These are phyloP conservation scores for Danaus melanippus DNA, from an alignment of 1,140 invertebrate genomes.

Conservation along the genomic window DNA sequence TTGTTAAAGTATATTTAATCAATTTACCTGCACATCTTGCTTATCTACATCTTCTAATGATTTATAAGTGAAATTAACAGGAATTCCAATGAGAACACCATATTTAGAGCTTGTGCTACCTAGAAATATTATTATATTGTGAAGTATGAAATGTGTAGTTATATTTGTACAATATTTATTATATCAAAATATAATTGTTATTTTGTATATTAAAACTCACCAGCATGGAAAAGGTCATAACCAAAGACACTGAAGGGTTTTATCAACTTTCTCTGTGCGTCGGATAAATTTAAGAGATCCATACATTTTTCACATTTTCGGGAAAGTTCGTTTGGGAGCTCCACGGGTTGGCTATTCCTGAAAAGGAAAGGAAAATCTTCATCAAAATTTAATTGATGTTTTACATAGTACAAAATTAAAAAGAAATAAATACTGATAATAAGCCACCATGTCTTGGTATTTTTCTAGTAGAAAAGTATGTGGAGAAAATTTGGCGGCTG, in stretches of 20 bases:
- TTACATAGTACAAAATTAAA: slow-evolving; percentile 7
- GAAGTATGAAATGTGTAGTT: slow-evolving; percentile 7
- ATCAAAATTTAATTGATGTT: neutral
- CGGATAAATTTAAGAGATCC: slow-evolving; percentile 40
- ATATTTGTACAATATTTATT: slow-evolving; percentile 1
- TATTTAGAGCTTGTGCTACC: slow-evolving; percentile 52
- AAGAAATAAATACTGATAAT: slow-evolving; percentile 37
- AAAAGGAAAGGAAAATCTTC: slow-evolving; percentile 13
- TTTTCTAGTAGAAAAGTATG: slow-evolving; percentile 51
- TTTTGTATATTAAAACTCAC: slow-evolving; percentile 28
- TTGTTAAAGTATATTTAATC: slow-evolving; percentile 1
- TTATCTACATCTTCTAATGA: slow-evolving; percentile 47
- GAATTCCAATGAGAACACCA: slow-evolving; percentile 54
- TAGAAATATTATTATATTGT: slow-evolving; percentile 23
- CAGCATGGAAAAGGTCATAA: slow-evolving; percentile 65
- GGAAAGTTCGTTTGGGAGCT: slow-evolving; percentile 35
- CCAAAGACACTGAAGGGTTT: slow-evolving; percentile 59
- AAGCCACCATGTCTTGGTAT: slow-evolving; percentile 57
- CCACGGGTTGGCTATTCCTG: slow-evolving; percentile 47
- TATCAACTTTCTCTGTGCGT: slow-evolving; percentile 46
- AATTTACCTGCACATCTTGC: slow-evolving; percentile 42
- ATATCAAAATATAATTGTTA: neutral
- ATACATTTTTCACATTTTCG: slow-evolving; percentile 47
- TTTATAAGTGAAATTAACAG: slow-evolving; percentile 54
- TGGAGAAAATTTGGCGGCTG: slow-evolving; percentile 42